Percentiles rank a stretch among this genome's conserved stretches.
These are phyloP conservation scores for Xestoiulus laeticollis DNA, from an alignment of 2,888 invertebrate species.

Conservation along the genomic window DNA sequence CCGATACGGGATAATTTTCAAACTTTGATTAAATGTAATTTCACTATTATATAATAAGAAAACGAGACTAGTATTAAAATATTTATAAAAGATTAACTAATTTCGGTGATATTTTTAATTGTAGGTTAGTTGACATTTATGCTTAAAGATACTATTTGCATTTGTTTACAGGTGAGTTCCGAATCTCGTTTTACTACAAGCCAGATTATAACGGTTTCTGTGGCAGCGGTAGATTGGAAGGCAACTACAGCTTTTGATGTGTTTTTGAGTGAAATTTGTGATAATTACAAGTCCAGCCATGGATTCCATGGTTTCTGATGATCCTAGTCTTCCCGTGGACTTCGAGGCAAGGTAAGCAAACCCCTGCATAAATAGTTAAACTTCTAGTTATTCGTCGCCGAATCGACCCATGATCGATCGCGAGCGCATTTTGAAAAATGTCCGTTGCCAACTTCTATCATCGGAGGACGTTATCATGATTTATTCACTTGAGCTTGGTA, in stretches of 20 bases:
- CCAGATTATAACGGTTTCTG: background rate
- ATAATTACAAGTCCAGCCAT: background rate
- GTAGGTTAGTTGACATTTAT: background rate
- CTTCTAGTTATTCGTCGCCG: background rate
- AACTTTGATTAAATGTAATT: background rate
- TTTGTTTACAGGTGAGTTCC: background rate
- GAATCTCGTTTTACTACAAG: background rate
- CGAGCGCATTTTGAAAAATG: background rate
- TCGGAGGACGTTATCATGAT: background rate
- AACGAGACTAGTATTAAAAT: no score
- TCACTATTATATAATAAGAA: background rate
- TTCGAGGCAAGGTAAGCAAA: background rate
- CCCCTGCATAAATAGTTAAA: background rate
- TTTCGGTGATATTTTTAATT: no score
- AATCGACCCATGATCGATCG: background rate
- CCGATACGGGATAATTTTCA: background rate
- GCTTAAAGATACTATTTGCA: background rate
- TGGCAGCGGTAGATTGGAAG: constrained; percentile 1
- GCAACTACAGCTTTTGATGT: background rate
- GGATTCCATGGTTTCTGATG: background rate
- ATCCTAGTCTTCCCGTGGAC: background rate
- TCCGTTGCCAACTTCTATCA: background rate
- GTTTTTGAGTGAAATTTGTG: background rate
- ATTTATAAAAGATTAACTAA: no score
- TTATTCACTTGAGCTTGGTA: background rate